Conservation (phyloP, 2,113 vertebrate genomes). For the Mus pahari region DNA sequence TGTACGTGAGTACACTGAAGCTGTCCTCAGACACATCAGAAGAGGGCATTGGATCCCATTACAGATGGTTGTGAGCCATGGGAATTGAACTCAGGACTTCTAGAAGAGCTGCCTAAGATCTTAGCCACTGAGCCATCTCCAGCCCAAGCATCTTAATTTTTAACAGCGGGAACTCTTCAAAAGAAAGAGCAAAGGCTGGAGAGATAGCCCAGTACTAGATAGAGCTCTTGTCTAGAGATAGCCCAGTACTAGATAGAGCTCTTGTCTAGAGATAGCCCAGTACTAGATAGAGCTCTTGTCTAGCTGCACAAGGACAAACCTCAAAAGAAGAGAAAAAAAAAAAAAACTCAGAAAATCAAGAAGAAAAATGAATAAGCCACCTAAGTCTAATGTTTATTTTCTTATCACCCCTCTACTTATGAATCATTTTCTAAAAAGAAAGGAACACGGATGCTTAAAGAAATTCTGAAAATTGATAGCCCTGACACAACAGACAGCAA, state of each 20-base stretch:
- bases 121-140: neutral
- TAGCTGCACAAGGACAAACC: neutral
- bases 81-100: neutral
- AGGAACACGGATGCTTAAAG: conserved; percentile 97
- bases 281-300: neutral
- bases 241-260: too few relatives aligned
- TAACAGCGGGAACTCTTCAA: conserved; percentile 23
- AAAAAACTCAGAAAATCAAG: neutral
- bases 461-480: conserved; percentile 97
- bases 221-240: neutral
- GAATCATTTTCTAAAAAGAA: conserved; percentile 88
- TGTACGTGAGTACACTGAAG: too few relatives aligned
- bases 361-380: conserved; percentile 25
- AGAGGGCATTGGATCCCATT: neutral
- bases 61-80: neutral
- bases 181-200: neutral
- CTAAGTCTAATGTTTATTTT: conserved; percentile 43
- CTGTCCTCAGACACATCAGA: neutral
- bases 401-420: neutral
- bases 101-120: neutral
- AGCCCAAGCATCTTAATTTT: conserved; percentile 25
- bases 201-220: neutral
- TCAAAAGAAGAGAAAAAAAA: neutral
- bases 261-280: neutral
- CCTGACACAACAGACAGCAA: conserved; percentile 84